A percentile compares a stretch with the other conserved stretches of the same genome.
Conservation (phyloP, 2,797 vertebrate genomes). For the Phrynocephalus guinanensis region DNA sequence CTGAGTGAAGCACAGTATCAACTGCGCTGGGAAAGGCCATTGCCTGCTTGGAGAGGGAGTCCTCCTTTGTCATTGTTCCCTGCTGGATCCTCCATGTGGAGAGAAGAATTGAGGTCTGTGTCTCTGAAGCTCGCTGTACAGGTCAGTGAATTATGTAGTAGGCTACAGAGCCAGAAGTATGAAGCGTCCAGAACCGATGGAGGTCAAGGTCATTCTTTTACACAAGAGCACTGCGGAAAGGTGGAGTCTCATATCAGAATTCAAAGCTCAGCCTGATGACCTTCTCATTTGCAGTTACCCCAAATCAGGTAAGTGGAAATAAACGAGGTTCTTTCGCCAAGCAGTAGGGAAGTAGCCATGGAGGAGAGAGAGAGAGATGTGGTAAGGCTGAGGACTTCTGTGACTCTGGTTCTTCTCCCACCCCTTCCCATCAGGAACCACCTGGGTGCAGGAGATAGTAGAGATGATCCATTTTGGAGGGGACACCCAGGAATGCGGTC, state of each 20-base stretch:
- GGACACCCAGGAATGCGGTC: neutral
- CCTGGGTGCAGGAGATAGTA: conserved; percentile 62
- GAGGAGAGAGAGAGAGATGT: too few relatives aligned
- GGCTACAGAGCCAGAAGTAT: too few relatives aligned
- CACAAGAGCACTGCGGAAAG: conserved; percentile 55
- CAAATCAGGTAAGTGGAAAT: conserved; percentile 83
- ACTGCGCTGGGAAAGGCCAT: neutral
- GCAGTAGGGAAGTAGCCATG: neutral
- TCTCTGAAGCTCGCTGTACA: too few relatives aligned
- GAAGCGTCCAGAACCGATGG: neutral
- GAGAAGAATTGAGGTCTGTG: neutral
- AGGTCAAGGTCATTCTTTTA: conserved; percentile 64
- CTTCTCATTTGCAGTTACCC: conserved; percentile 87
- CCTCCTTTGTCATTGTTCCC: neutral
- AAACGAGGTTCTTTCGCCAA: too few relatives aligned
- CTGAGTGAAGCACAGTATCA: neutral
- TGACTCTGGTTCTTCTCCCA: neutral
- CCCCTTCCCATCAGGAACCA: conserved; percentile 46
- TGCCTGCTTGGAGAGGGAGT: neutral
- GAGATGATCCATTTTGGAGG: conserved; percentile 49
- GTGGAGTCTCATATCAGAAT: conserved; percentile 77
- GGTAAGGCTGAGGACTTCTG: neutral
- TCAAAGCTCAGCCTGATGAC: conserved; percentile 81
- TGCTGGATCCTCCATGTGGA: neutral
- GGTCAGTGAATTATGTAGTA: too few relatives aligned